Conservation (phyloP, 2,888 invertebrate species). For the Drosophila mulleri region DNA sequence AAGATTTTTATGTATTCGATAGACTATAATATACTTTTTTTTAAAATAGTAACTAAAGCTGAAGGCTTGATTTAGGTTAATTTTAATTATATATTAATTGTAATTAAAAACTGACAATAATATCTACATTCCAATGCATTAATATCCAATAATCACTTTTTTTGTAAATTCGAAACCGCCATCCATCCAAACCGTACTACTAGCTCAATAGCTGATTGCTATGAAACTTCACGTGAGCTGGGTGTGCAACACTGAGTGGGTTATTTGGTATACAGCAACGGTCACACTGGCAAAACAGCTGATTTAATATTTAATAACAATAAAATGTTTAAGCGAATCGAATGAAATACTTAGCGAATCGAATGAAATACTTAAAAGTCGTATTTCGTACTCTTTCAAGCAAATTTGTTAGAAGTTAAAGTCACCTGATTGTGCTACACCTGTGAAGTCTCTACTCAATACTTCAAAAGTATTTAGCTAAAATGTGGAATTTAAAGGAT, state of each 20-base stretch:
- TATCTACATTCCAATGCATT: too few relatives aligned
- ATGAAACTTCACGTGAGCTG: background rate
- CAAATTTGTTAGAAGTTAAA: background rate
- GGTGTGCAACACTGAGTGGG: background rate
- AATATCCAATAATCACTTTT: background rate
- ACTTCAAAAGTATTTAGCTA: background rate
- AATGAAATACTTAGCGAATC: background rate
- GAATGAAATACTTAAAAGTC: background rate
- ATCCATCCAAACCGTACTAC: background rate
- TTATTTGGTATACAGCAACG: background rate
- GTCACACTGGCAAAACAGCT: constrained; percentile 44
- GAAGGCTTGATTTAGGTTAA: too few relatives aligned
- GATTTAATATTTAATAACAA: constrained; percentile 32
- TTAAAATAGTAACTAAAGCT: too few relatives aligned
- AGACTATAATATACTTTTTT: background rate
- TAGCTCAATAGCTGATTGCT: constrained; percentile 20
- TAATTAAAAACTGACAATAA: too few relatives aligned
- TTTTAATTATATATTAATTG: too few relatives aligned
- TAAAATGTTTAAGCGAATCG: background rate
- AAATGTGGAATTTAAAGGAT: constrained; percentile 65
- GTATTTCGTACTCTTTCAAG: background rate
- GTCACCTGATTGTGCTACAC: background rate
- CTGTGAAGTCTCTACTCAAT: background rate
- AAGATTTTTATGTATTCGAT: background rate
- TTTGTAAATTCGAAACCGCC: background rate